Evolutionary conservation across 2,797 vertebrate genomes (phyloP), one percentile per base, ranked within the genome.

Genomic region (Novumbra hubbsi): DNA sequence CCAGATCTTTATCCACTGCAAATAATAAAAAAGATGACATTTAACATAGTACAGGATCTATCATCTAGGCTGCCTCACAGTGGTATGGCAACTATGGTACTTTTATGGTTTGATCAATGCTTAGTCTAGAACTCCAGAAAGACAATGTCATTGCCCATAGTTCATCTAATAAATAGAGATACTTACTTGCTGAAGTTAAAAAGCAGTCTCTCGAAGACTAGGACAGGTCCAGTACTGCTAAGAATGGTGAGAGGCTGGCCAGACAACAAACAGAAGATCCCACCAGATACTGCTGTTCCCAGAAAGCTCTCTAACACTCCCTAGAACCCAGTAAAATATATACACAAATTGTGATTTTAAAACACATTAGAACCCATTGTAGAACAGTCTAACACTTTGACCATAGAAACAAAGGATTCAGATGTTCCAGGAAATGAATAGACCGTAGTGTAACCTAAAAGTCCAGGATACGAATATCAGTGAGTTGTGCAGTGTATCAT

Each of bases 241-340:
- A 99, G 88, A 83, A 99, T 99, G 74, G 89, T 99, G 80, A 99
- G 96, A 0, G 98, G 98, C 69, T 99, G 98, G 2, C 98, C 98
- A 14, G 90, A 94, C 71, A 98, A 88, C 85, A 99, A 93, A 83
- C 97, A 99, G 84, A 99, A 99, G 28, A 98, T 45, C 0, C 94
- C 95, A 0, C 98, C 98, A 0, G 94, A 74, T 45, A 99, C 92
- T 0, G 98, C 97, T 0, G 97, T 99, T 72, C 98, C 97, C 90
- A 99, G 91, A 83, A 99, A 99, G 85, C 97, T 99, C 93, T 99
- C 98, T 94, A 99, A 67, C 77, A 99, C 98, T 0, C 98, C 98
- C 98, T 84, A 17, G 38, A 16, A 3, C 19, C 49, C 5, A 69
- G 17, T 16, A 32, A 12, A 24, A 24, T 8, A 27, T 21, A 62